Base-by-base conservation (phyloP, 2,797 vertebrate species). In the Amniataba percoides region DNA sequence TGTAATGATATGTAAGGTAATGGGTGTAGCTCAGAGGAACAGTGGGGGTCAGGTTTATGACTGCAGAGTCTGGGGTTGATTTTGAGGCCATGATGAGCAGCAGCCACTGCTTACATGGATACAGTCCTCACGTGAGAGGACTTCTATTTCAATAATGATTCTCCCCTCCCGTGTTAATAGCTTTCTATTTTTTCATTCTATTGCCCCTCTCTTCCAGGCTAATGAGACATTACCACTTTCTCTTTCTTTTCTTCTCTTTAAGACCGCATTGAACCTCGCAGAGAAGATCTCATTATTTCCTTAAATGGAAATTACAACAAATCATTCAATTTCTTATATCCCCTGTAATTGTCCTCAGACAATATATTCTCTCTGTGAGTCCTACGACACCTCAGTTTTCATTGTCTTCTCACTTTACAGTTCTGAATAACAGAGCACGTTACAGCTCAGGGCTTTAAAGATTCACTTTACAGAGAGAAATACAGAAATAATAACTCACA, bases 161-260 rank as follows among this genome's bases (percentile, higher is more conserved):
- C 48, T 70, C 10, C 52, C 76, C 64, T 76, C 56, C 63, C 61
- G 67, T 42, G 2, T 75, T 86, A 71, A 78, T 85, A 81, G 76
- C 63, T 71, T 65, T 68, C 70, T 78, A 46, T 84, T 60, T 82
- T 45, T 77, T 70, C 86, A 80, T 80, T 62, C 77, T 79, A 48
- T 48, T 77, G 63, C 56, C 49, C 77, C 87, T 88, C 80, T 92
- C 78, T 90, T 89, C 84, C 81, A 88, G 86, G 75, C 82, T 93
- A 84, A 88, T 90, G 68, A 88, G 62, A 84, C 75, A 76, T 83
- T 83, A 78, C 64, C 55, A 57, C 81, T 84, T 55, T 80, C 80
- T 65, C 66, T 81, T 77, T 63, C 73, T 83, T 74, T 71, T 70
- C 56, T 68, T 76, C 52, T 82, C 71, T 71, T 73, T 52, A 74